Percentiles rank a stretch among this genome's conserved stretches.
phyloP scores from a whole-genome alignment of 2,888 invertebrate genomes.

The Malacosoma neustria region DNA sequence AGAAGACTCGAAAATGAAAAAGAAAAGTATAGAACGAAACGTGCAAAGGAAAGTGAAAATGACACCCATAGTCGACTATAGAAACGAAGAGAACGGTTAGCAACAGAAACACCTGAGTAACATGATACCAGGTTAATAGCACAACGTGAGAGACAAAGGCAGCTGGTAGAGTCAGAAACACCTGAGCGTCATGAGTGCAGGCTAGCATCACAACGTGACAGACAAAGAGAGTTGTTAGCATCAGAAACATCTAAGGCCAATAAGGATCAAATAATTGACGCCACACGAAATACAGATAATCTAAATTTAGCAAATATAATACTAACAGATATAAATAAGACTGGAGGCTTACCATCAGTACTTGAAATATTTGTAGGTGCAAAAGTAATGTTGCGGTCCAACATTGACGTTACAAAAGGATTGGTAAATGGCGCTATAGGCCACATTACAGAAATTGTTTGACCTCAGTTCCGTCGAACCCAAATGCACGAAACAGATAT shows the following conservation, averaged over 20 bases:
- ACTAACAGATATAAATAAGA: no score
- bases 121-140: conserved; percentile 5
- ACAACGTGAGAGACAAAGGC: conserved; percentile 5
- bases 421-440: conserved; percentile 3
- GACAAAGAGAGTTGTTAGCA: conserved; percentile 3
- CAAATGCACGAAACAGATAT: conserved; percentile 2
- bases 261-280: no score
- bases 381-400: conserved; percentile 3
- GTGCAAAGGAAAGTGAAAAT: conserved; percentile 6
- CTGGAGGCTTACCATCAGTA: not conserved
- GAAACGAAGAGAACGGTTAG: conserved; percentile 7
- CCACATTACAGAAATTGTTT: conserved; percentile 1
- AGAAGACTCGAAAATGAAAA: conserved; percentile 9
- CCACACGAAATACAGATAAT: no score
- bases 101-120: conserved; percentile 6
- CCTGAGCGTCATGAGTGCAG: conserved; percentile 2
- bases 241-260: conserved; percentile 2
- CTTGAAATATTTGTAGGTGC: conserved; percentile 3
- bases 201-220: conserved; percentile 4
- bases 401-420: conserved; percentile 3
- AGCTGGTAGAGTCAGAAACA: conserved; percentile 5
- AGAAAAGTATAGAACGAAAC: conserved; percentile 8
- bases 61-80: conserved; percentile 7
- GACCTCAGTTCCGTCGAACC: conserved; percentile 1
- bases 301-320: no score